Evolutionary conservation across 1,140 invertebrate species (phyloP).

Genomic region (Neodiprion virginianus): DNA sequence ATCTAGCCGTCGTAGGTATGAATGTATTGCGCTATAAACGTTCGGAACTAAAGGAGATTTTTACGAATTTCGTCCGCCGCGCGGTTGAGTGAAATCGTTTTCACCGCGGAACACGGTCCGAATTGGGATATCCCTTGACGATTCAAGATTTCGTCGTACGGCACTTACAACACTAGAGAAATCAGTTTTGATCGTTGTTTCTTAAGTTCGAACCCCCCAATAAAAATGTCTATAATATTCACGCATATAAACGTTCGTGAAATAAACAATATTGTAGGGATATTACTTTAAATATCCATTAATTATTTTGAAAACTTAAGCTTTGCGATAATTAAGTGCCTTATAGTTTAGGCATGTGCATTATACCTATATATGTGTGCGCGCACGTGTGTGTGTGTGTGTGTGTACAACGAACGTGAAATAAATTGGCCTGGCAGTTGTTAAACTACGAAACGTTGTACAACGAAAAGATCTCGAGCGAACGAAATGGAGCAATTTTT

Average conservation of each 20-base stretch:
- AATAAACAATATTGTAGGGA: too few species aligned
- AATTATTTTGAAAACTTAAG: background rate
- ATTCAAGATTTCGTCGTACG: background rate
- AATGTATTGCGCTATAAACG: too few species aligned
- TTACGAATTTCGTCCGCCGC: background rate
- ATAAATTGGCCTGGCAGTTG: too few species aligned
- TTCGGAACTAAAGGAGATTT: too few species aligned
- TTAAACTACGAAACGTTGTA: background rate
- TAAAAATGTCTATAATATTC: too few species aligned
- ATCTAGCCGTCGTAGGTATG: too few species aligned
- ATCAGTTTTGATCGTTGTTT: background rate
- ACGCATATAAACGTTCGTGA: too few species aligned
- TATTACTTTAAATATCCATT: too few species aligned
- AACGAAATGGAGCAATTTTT: background rate
- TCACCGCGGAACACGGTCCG: background rate
- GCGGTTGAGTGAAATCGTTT: constrained; percentile 2
- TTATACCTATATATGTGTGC: too few species aligned
- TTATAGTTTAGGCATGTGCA: too few species aligned
- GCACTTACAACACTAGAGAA: background rate
- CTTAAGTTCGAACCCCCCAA: background rate
- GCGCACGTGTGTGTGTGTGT: too few species aligned
- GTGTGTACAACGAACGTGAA: too few species aligned
- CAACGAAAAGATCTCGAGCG: background rate
- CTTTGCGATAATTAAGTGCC: background rate
- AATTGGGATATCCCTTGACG: background rate